phyloP scores from a whole-genome alignment of 2,888 invertebrate species.

The Aricia artaxerxes region DNA sequence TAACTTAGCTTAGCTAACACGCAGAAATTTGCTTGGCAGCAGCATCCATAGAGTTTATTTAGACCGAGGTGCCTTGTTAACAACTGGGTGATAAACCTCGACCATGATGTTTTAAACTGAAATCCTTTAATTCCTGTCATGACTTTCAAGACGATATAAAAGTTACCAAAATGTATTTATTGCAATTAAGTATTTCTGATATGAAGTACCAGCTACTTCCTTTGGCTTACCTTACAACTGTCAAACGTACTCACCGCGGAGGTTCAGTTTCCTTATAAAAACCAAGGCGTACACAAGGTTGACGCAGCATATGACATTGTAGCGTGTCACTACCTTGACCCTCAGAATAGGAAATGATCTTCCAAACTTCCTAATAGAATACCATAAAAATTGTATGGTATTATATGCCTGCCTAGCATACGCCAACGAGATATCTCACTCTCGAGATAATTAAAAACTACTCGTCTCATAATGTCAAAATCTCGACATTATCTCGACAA shows the following conservation, averaged over 20 bases:
- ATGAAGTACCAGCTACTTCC: background rate
- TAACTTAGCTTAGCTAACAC: background rate
- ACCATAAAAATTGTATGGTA: no score
- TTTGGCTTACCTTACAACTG: slow-evolving; percentile 9
- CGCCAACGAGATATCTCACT: no score
- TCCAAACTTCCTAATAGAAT: background rate
- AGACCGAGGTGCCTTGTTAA: background rate
- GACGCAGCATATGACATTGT: slow-evolving; percentile 9
- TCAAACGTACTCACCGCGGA: background rate
- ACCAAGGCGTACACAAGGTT: slow-evolving; percentile 26
- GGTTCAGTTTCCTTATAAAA: slow-evolving; percentile 19
- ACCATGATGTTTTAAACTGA: no score
- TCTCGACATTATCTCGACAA: no score
- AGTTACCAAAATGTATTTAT: background rate
- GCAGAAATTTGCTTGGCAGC: background rate
- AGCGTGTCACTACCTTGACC: slow-evolving; percentile 20
- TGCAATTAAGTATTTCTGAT: background rate
- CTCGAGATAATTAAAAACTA: no score
- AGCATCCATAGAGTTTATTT: background rate
- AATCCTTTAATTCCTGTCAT: no score
- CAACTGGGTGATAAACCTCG: no score
- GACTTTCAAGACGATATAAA: background rate
- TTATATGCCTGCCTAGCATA: no score
- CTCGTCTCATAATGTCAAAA: no score
- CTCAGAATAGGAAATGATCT: slow-evolving; percentile 15